Percentiles rank a stretch among this genome's conserved stretches.
Evolutionary conservation across 2,113 vertebrate genomes (phyloP).

Genomic region (Ameiurus melas): DNA sequence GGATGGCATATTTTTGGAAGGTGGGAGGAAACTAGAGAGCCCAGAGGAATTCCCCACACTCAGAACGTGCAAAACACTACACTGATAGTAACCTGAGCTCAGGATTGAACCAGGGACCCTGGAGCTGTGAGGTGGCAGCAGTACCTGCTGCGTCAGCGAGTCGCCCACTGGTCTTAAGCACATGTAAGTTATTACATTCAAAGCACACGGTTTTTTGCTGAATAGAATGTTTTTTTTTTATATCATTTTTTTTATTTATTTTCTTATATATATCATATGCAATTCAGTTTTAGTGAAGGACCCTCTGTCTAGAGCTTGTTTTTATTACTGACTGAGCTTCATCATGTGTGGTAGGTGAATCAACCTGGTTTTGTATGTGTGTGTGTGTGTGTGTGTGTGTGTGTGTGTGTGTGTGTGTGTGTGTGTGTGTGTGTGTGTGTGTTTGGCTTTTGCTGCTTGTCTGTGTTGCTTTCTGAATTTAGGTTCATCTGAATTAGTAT

Average conservation of each 20-base stretch:
- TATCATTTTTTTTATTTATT: no score
- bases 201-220: no score
- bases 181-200: background rate
- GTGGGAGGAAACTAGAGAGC: background rate
- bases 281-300: background rate
- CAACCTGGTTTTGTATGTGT: background rate
- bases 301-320: background rate
- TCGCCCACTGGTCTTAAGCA: background rate
- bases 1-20: background rate
- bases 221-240: no score
- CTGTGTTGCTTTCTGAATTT: background rate
- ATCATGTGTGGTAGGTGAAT: background rate
- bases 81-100: background rate
- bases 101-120: background rate
- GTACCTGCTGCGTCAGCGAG: background rate
- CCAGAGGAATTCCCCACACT: background rate
- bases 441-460: background rate
- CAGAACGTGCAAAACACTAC: background rate
- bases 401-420: background rate
- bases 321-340: background rate
- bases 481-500: background rate
- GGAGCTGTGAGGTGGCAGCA: background rate
- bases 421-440: background rate
- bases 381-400: no score
- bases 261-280: background rate